phyloP scores from a whole-genome alignment of 2,797 vertebrate genomes.

The Micrastur ruficollis region DNA sequence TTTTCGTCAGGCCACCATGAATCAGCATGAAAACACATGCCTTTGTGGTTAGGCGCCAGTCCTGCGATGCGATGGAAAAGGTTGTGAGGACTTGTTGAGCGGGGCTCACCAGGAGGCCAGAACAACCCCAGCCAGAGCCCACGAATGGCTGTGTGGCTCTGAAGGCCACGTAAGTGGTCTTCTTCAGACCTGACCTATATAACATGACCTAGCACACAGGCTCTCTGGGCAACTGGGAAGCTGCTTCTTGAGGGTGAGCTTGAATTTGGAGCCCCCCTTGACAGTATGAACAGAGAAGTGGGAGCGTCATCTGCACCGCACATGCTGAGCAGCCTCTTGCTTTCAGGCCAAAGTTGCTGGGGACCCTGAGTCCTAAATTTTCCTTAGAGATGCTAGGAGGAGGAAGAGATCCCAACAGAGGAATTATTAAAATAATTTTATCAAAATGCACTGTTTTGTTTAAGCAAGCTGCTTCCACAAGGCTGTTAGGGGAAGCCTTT shows the following conservation, averaged over 20 bases:
- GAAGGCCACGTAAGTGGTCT: not conserved
- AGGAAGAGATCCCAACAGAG: not conserved
- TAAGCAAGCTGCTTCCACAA: not conserved
- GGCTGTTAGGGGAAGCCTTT: not conserved
- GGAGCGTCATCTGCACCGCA: not conserved
- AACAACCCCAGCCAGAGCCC: not conserved
- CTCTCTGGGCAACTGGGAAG: not conserved
- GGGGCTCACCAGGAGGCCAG: not conserved
- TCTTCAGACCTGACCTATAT: not conserved
- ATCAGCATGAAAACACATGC: not conserved
- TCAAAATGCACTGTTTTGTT: not conserved
- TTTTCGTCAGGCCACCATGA: not conserved
- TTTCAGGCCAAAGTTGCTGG: not conserved
- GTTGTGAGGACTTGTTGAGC: not conserved
- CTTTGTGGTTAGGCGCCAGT: not conserved
- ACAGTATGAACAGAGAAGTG: not conserved
- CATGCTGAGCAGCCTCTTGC: not conserved
- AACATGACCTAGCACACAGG: not conserved
- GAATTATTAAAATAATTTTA: not conserved
- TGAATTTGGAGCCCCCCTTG: not conserved
- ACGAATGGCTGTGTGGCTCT: not conserved
- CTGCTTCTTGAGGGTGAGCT: not conserved
- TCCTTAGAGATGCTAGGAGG: not conserved
- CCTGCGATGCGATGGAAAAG: not conserved
- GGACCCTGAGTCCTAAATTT: not conserved